phyloP scores from a whole-genome alignment of 2,113 vertebrate genomes.

The Spermophilus dauricus region DNA sequence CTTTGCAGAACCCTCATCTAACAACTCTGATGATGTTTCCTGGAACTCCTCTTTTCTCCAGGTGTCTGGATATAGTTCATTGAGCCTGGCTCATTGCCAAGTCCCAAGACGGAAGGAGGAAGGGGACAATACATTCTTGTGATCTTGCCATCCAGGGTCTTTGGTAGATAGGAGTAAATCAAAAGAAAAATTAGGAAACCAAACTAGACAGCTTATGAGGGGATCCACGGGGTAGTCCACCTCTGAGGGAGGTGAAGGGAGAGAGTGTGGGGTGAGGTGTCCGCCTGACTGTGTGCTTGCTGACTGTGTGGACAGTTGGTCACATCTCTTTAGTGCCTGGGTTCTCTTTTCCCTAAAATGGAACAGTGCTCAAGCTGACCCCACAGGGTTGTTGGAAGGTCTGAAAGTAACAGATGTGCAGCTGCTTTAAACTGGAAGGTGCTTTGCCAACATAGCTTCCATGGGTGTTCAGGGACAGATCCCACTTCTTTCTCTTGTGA shows the following conservation, averaged over 20 bases:
- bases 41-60: background rate
- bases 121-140: background rate
- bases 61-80: background rate
- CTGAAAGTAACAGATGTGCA: background rate
- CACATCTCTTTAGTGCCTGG: background rate
- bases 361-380: background rate
- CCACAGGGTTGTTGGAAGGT: background rate
- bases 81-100: background rate
- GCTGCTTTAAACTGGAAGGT: background rate
- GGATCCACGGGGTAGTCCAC: no score
- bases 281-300: no score
- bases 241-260: fast-evolving
- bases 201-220: background rate
- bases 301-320: background rate
- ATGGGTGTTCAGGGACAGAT: background rate
- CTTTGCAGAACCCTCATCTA: background rate
- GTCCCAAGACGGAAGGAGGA: background rate
- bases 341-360: background rate
- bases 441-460: background rate
- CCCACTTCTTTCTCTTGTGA: background rate
- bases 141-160: background rate
- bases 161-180: background rate
- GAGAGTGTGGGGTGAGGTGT: fast-evolving
- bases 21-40: background rate
- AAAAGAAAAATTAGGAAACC: background rate